Conservation (phyloP, 2,113 vertebrate species). For the Emydura subglobosa region DNA sequence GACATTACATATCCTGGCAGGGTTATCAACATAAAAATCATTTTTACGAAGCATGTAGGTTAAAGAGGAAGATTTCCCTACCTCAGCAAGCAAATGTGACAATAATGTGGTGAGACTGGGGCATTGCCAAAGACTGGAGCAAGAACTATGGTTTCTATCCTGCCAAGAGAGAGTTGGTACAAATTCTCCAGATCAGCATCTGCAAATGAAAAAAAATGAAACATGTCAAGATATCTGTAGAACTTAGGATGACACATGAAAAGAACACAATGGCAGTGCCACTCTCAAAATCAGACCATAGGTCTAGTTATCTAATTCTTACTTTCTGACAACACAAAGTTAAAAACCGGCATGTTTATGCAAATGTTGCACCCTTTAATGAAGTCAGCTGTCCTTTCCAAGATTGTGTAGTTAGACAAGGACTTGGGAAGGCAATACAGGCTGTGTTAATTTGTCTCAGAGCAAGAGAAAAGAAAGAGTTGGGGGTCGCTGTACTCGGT, state of each 20-base stretch:
- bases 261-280: not conserved
- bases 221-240: not conserved
- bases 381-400: not conserved
- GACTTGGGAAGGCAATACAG: not conserved
- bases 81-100: not conserved
- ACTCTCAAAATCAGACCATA: not conserved
- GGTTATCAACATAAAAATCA: not conserved
- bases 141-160: not conserved
- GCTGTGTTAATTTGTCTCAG: not conserved
- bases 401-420: not conserved
- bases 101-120: not conserved
- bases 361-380: accelerated
- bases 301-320: accelerated
- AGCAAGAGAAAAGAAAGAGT: not conserved
- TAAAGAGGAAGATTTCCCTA: slow-evolving; percentile 44
- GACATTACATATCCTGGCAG: slow-evolving; percentile 28
- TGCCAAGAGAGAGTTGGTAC: not conserved
- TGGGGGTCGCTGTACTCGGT: accelerated
- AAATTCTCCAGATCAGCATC: slow-evolving; percentile 27
- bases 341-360: not conserved
- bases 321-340: no score
- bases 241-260: not conserved
- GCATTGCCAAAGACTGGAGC: accelerated
- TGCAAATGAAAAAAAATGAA: slow-evolving; percentile 48
- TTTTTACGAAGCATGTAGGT: slow-evolving; percentile 5